phyloP scores from a whole-genome alignment of 2,888 invertebrate species.

The Drosophila pseudotakahashii region DNA sequence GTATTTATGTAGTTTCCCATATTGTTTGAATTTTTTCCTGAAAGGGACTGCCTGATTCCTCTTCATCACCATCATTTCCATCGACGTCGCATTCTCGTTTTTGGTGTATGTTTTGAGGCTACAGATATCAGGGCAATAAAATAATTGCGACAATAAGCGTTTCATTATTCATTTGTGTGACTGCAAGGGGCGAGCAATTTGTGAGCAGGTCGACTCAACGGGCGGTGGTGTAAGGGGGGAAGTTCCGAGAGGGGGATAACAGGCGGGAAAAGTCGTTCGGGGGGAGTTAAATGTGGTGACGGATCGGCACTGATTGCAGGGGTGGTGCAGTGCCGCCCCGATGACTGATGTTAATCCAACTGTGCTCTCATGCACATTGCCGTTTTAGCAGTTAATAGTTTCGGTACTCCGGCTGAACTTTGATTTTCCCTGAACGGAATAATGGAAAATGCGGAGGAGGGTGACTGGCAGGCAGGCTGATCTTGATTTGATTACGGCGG shows the following conservation, averaged over 20 bases:
- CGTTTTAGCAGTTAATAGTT: slow-evolving; percentile 80
- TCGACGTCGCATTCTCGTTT: slow-evolving; percentile 25
- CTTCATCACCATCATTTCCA: slow-evolving; percentile 32
- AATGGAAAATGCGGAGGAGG: slow-evolving; percentile 29
- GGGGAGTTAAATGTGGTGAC: slow-evolving; percentile 32
- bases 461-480: slow-evolving; percentile 54
- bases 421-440: slow-evolving; percentile 60
- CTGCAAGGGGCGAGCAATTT: slow-evolving; percentile 76
- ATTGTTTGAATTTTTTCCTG: slow-evolving; percentile 10
- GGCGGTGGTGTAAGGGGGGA: no score
- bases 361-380: slow-evolving; percentile 61
- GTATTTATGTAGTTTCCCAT: slow-evolving; percentile 50
- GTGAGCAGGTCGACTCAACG: slow-evolving; percentile 63
- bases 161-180: slow-evolving; percentile 83
- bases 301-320: slow-evolving; percentile 57
- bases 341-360: slow-evolving; percentile 71
- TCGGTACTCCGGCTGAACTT: slow-evolving; percentile 66
- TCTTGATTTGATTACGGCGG: slow-evolving; percentile 80
- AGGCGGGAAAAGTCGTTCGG: not conserved
- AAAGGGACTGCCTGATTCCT: slow-evolving; percentile 34
- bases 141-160: slow-evolving; percentile 85
- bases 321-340: slow-evolving; percentile 45
- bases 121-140: slow-evolving; percentile 83
- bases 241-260: not conserved
- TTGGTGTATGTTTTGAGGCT: slow-evolving; percentile 77